Conservation (phyloP, 1,140 invertebrate species). For the Drosophila parvula region DNA sequence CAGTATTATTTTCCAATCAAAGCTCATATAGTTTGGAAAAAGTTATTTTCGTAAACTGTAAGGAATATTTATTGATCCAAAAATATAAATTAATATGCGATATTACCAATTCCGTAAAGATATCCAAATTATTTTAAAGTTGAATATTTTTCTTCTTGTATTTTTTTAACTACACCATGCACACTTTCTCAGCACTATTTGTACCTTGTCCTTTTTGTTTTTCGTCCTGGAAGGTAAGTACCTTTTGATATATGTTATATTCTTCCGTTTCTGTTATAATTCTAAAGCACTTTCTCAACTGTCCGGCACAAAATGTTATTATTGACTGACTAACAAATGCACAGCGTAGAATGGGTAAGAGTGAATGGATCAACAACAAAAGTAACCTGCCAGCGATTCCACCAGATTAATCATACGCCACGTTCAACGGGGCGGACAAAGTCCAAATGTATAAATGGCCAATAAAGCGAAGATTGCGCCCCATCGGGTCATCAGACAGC, state of each 20-base stretch:
- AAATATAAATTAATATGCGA: background rate
- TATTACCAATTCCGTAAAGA: background rate
- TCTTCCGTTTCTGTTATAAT: constrained; percentile 15
- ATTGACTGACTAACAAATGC: constrained; percentile 48
- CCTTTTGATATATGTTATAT: background rate
- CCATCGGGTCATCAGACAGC: constrained; percentile 56
- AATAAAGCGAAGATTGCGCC: constrained; percentile 38
- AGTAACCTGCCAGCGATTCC: constrained; percentile 16
- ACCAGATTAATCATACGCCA: constrained; percentile 54
- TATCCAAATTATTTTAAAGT: background rate
- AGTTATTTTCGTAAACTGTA: too few relatives aligned
- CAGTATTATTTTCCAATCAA: too few relatives aligned
- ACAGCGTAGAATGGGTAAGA: constrained; percentile 3
- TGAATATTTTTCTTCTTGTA: background rate
- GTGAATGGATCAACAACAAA: constrained; percentile 33
- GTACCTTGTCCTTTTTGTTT: constrained; percentile 26
- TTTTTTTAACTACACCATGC: constrained; percentile 28
- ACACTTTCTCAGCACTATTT: constrained; percentile 33
- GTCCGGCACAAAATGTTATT: constrained; percentile 56
- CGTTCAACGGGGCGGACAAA: constrained; percentile 40
- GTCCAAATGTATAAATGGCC: constrained; percentile 38
- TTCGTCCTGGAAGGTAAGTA: constrained; percentile 63
- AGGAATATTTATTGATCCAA: background rate
- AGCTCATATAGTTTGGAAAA: too few relatives aligned
- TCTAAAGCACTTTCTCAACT: constrained; percentile 39